Evolutionary conservation across 2,888 invertebrate genomes (phyloP), one percentile per base, ranked within the genome.

Genomic region (Diloba caeruleocephala): DNA sequence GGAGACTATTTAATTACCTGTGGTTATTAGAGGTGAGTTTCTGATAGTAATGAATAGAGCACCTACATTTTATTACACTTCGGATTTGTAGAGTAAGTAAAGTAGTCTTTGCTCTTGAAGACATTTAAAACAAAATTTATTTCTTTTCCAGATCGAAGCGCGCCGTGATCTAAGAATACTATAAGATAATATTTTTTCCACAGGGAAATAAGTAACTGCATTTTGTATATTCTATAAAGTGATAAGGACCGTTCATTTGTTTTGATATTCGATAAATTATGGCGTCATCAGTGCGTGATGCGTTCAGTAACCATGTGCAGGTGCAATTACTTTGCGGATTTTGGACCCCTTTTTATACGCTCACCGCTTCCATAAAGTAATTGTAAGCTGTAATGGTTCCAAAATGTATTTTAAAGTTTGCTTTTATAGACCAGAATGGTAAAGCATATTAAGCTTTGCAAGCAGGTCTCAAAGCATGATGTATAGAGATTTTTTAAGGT

Each of bases 1-100:
- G 98, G 98, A 95, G 98, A 98, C 94, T 98, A 98, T 96, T 97
- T 98, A 96, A 96, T 98, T 95, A 96, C 96, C 95, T 98, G 98
- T 96, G 98, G 98, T 96, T 98, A 97, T 96, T 98, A 98, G 96
- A 96, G 95, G 95, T 95, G 83, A 86, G 89, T 76, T 60, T 39
- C 26, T 25, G 14, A 21, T 5, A n/a, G 10, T 5, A 19, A 12
- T 15, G 10, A 14, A 9, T 39, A n/a, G 2, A 4, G n/a, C n/a
- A n/a, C n/a, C n/a, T n/a, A 7, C 21, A 1, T 26, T 23, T 7
- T 14, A 14, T 13, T 28, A 13, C 6, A 26, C n/a, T n/a, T 17
- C 10, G n/a, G 1, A 25, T 31, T 12, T 26, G 8, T 21, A n/a
- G 13, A 26, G 13, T 23, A 36, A 13, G 23, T n/a, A n/a, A n/a